Evolutionary conservation across 2,113 vertebrate genomes (phyloP), one percentile per base, ranked within the genome.

Genomic region (Stigmatopora argus): DNA sequence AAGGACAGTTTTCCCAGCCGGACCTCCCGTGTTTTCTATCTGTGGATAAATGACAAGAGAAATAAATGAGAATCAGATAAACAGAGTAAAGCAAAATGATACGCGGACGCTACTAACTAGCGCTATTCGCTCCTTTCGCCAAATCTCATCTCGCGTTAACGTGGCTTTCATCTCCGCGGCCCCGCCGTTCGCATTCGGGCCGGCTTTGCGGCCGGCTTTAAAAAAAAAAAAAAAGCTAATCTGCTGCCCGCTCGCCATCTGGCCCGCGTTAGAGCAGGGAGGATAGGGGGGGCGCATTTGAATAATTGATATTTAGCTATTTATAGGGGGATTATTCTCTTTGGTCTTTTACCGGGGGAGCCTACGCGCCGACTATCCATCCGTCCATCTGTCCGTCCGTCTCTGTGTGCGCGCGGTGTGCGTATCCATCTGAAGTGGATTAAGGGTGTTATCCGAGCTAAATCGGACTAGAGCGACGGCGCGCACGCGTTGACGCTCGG

Each of bases 281-380:
- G 73, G 73, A 83, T 64, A 83, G 79, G 78, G 75, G 26, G 26
- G 26, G 26, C n/a, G n/a, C 84, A 83, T 81, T 81, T 90, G 79
- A 89, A 88, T 90, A 87, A 88, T 89, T 87, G 80, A 89, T 86
- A 88, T 82, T 85, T 79, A 86, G 82, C 86, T 89, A 87, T 89
- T 87, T 89, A 84, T 83, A 73, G 82, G 69, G 60, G 86, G 86
- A 89, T 87, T 86, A 85, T 86, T 83, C 75, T 81, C 75, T 84
- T 41, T 86, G 79, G 75, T 88, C 81, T 83, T 86, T 73, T 73
- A 73, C 63, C 35, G 14, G 41, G 52, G 9, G 69, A 73, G 57
- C 65, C 63, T 31, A 56, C 47, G 49, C 49, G 45, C 65, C 51
- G 60, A 66, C 74, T 21, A 69, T 71, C 65, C 26, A 62, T 65